A percentile compares a stretch with the other conserved stretches of the same genome.
Evolutionary conservation across 2,113 vertebrate genomes (phyloP).

Genomic region (Setophaga coronata): DNA sequence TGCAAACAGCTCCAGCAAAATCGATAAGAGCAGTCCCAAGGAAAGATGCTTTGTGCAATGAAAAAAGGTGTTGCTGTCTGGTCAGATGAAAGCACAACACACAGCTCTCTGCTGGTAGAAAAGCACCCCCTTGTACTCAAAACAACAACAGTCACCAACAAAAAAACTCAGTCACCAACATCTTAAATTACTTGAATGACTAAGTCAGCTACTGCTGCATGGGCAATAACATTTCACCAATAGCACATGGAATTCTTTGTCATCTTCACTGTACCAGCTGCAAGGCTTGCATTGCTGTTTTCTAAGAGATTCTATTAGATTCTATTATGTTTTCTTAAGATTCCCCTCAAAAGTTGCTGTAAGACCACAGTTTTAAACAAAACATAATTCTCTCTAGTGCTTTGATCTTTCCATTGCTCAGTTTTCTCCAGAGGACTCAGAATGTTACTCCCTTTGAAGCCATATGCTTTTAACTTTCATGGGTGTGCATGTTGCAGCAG

Average conservation of each 20-base stretch:
- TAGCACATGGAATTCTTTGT: neutral
- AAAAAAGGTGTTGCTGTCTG: neutral
- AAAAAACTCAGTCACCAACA: neutral
- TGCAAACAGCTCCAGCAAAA: neutral
- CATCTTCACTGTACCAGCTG: neutral
- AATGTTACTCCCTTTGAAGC: slow-evolving; percentile 5
- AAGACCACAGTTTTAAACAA: slow-evolving; percentile 12
- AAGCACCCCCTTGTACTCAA: neutral
- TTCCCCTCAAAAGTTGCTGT: neutral
- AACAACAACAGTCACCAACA: neutral
- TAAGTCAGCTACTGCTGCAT: neutral
- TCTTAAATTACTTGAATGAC: neutral
- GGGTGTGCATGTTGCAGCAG: neutral
- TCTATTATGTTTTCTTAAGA: neutral
- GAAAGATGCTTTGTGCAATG: neutral
- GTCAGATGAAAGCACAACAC: neutral
- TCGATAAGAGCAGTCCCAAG: neutral
- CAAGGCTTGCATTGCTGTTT: neutral
- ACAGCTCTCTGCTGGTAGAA: neutral
- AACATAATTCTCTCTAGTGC: neutral
- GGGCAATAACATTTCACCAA: neutral
- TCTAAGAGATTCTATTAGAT: neutral
- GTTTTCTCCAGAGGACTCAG: neutral
- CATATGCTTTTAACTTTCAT: neutral
- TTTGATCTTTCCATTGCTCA: slow-evolving; percentile 18